Conservation (phyloP, 53 echinoderm and acorn worm genomes). For the Holothuria leucospilota region DNA sequence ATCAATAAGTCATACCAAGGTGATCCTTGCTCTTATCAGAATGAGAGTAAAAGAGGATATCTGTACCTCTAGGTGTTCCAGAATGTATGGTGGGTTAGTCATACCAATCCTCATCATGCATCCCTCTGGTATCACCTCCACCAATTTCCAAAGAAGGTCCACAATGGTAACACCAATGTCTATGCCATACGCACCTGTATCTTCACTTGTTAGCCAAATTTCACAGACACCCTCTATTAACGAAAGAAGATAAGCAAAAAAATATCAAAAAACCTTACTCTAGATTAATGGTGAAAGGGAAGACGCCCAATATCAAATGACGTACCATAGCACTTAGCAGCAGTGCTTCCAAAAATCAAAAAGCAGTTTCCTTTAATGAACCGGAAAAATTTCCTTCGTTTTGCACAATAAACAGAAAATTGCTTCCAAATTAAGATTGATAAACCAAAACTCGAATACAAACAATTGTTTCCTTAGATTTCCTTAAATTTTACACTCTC, state of each 20-base stretch:
- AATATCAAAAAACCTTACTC: background rate
- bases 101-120: slow-evolving; percentile 98
- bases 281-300: background rate
- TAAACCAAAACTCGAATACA: too few relatives aligned
- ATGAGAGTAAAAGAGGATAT: too few relatives aligned
- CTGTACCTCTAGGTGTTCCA: slow-evolving; percentile 96
- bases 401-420: too few relatives aligned
- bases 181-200: slow-evolving; percentile 96
- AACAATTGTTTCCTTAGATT: too few relatives aligned
- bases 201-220: slow-evolving; percentile 98
- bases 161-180: slow-evolving; percentile 95
- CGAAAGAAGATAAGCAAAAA: background rate
- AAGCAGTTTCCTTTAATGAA: too few relatives aligned
- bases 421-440: too few relatives aligned
- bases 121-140: slow-evolving; percentile 95
- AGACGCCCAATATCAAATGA: background rate
- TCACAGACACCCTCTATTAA: slow-evolving; percentile 95
- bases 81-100: slow-evolving; percentile 99
- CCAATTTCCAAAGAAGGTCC: slow-evolving; percentile 89
- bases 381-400: too few relatives aligned
- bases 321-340: too few relatives aligned
- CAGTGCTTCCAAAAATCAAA: too few relatives aligned
- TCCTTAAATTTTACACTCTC: too few relatives aligned
- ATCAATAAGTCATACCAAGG: too few relatives aligned
- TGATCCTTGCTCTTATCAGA: too few relatives aligned